These are phyloP conservation scores for Muricea muricata DNA, from an alignment of 92 coral and sea anemone species.

Conservation along the genomic window DNA sequence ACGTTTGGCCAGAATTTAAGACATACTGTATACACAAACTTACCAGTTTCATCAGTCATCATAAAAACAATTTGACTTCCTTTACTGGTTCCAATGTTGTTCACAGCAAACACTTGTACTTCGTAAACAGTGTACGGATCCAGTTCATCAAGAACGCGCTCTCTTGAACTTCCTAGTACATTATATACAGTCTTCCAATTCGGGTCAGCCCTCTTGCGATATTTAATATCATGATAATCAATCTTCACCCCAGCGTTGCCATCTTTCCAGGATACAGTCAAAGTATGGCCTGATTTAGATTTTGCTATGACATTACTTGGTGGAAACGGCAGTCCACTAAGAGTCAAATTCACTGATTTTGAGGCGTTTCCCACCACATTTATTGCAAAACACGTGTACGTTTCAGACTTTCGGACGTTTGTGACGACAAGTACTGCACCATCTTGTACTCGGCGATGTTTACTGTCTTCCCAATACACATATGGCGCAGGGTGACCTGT, in stretches of 20 bases:
- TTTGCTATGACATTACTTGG: conserved; percentile 73
- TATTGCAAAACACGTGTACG: conserved; percentile 78
- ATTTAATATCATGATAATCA: conserved; percentile 69
- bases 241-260: conserved; percentile 66
- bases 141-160: conserved; percentile 48
- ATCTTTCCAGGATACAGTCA: conserved; percentile 82
- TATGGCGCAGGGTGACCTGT: conserved; percentile 78
- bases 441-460: neutral
- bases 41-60: conserved; percentile 82
- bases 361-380: conserved; percentile 62
- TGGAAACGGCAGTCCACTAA: conserved; percentile 83
- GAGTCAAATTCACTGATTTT: conserved; percentile 79
- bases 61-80: conserved; percentile 77
- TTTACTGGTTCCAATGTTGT: conserved; percentile 77
- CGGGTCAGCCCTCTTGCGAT: conserved; percentile 59
- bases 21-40: neutral
- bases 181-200: conserved; percentile 63
- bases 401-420: conserved; percentile 73
- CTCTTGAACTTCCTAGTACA: conserved; percentile 70
- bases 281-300: conserved; percentile 62
- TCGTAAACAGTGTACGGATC: conserved; percentile 76
- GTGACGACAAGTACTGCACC: conserved; percentile 61
- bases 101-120: conserved; percentile 80
- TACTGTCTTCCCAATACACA: conserved; percentile 69
- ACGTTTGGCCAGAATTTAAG: too few species aligned